Base-by-base conservation (phyloP, 2,113 vertebrate genomes). In the Caranx melampygus region DNA sequence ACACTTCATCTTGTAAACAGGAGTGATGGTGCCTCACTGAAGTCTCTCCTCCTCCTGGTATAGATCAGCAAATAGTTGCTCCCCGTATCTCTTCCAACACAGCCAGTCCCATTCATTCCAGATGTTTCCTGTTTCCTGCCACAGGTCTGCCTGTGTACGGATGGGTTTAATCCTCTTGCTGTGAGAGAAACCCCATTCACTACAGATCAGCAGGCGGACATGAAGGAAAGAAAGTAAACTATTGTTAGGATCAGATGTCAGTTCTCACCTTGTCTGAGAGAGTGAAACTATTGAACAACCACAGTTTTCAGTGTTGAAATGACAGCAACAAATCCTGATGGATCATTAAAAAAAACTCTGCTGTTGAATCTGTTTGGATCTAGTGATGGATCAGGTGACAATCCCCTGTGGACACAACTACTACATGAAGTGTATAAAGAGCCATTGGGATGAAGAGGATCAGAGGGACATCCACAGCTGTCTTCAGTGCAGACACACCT, bases 261-360 rank as follows among this genome's bases (percentile, higher is more conserved):
- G 6, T 42, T 9, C 40, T 54, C 10, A n/a, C 54, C 15, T 31
- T 3, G 13, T 11, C 3, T 2, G 37, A 33, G 40, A 69, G 69
- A 75, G 64, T 49, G 72, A 81, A 81, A 81, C 65, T 68, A 18
- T n/a, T 63, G 62, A 9, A 49, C 6, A 31, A 37, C 37, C 14
- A 1, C 1, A 18, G 60, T 71, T 35, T 18, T 72, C 13, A 0
- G 40, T 31, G 51, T 20, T 13, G 5, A 78, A 65, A 75, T 86
- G 75, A 42, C 64, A 31, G 40, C 79, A 66, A 57, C 40, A 47
- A 51, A 51, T n/a, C 15, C 1, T 8, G 1, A 44, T 82, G 47
- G 71, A 47, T 5, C 14, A 15, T 26, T 26, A 26, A 26, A 5
- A 47, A 16, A 47, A 15, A 47, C 45, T 47, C 15, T 47, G 14